Base-by-base conservation (phyloP, 1,140 invertebrate species). In the Anadara kagoshimensis region DNA sequence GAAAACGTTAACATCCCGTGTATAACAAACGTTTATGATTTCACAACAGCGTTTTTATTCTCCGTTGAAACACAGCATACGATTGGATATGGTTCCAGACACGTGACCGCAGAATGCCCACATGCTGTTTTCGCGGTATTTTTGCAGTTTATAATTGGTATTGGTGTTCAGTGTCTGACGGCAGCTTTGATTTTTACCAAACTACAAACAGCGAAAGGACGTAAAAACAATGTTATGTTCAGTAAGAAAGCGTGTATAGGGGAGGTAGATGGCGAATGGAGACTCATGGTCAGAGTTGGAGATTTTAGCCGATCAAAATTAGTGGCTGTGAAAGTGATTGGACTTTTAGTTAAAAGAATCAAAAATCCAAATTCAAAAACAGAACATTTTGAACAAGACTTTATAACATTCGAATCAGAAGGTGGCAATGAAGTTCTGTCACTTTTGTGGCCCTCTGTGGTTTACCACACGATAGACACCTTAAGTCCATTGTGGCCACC, bases 271-370 rank as follows among this genome's bases (percentile, higher is more conserved):
- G 95, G 95, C 2, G 91, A 94, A 73, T 90, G 98, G 2, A 95
- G 95, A 81, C 90, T 99, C 8, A 95, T 98, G 94, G 98, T 99
- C 89, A 91, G 98, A 14, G 96, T 99, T 0, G 97, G 97, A 5
- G 97, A 99, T 89, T 97, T 99, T 94, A 91, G 97, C 53, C 97
- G 97, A 86, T 97, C 95, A 16, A 97, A 98, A 86, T 96, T 99
- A 51, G 97, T 98, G 56, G 95, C 95, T 12, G 95, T 90, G 12
- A 94, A 93, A 61, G 93, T 98, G 1, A 88, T 94, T 45, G 96
- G 97, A 0, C 94, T 97, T 86, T 88, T 99, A 54, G 96, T 99
- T 53, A 91, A 94, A 61, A 92, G 94, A 4, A 93, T 93, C 69
- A 93, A 93, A 10, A 98, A 96, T 0, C 14, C 65, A 10, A 88